Percentiles rank a stretch among this genome's conserved stretches.
These are phyloP conservation scores for Drosophila neonasuta DNA, from an alignment of 2,888 invertebrate genomes.

Conservation along the genomic window DNA sequence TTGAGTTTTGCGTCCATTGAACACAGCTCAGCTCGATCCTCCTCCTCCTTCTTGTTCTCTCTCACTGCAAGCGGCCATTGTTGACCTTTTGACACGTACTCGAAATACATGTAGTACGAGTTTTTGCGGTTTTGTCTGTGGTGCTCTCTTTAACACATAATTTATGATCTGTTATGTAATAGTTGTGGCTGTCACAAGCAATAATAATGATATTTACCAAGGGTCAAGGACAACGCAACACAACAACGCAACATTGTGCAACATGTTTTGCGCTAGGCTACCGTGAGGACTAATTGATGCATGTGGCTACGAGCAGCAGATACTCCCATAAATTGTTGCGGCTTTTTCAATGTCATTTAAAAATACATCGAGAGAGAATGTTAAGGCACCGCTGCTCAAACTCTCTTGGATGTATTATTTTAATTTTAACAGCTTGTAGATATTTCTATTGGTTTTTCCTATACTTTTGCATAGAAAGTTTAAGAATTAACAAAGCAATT, in stretches of 20 bases:
- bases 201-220: conserved; percentile 11
- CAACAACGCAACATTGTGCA: conserved; percentile 3
- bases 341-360: neutral
- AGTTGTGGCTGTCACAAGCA: conserved; percentile 28
- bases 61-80: conserved; percentile 67
- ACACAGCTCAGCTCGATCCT: conserved; percentile 31
- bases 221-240: conserved; percentile 35
- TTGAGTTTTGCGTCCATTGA: conserved; percentile 58
- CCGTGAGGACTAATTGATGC: conserved; percentile 14
- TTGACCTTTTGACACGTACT: conserved; percentile 66
- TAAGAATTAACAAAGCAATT: too few relatives aligned
- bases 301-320: neutral
- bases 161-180: conserved; percentile 69
- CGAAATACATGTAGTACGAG: conserved; percentile 35
- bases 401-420: too few relatives aligned
- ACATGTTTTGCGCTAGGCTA: conserved; percentile 11
- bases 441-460: neutral
- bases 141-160: conserved; percentile 44
- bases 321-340: neutral
- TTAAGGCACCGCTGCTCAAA: neutral
- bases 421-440: neutral
- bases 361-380: neutral
- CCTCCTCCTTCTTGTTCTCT: conserved; percentile 17
- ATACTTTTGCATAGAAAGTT: too few relatives aligned
- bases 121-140: conserved; percentile 37